Base-by-base conservation (phyloP, 2,113 vertebrate genomes). In the Alaudala cheleensis region DNA sequence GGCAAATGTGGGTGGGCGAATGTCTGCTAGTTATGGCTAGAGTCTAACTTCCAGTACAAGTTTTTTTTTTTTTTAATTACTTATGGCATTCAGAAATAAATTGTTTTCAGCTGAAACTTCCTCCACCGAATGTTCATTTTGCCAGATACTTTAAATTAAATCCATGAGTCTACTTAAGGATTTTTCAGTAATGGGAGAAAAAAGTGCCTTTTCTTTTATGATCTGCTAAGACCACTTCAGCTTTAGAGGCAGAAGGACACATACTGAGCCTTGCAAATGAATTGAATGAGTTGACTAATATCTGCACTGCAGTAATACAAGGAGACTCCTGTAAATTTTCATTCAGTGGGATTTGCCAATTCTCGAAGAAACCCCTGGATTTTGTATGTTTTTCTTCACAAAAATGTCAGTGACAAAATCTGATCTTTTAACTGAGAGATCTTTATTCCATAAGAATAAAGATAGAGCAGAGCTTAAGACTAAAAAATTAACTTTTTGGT, bases 51-150 rank as follows among this genome's bases (percentile, higher is more conserved):
- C 34, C n/a, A 51, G 26, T 25, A 39, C 13, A 28, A 9, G 4
- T 7, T 24, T 26, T 14, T 11, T 19, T 10, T 47, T 20, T 11
- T 10, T 47, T 51, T 17, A 24, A 34, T 90, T 58, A 9, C 56
- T 82, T 90, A 26, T 12, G 62, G 9, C 31, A 40, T 91, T 90
- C 62, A 47, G 25, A 82, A 74, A 74, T 45, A 93, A 81, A 89
- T 91, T 88, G 54, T 54, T 96, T 96, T 95, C 91, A 90, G 77
- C 57, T 86, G 86, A 92, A 86, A 23, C 8, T 28, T 80, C 79
- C 72, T 71, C 33, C 26, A 39, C 14, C 53, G 44, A 81, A 40
- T 44, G 49, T 47, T 91, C 10, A 12, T 83, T 97, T 87, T 83
- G 15, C 15, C 65, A 67, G 45, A 66, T 77, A 47, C 39, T 93